Evolutionary conservation across 1,140 invertebrate genomes (phyloP), one percentile per base, ranked within the genome.

Genomic region (Matsumurasca onukii): DNA sequence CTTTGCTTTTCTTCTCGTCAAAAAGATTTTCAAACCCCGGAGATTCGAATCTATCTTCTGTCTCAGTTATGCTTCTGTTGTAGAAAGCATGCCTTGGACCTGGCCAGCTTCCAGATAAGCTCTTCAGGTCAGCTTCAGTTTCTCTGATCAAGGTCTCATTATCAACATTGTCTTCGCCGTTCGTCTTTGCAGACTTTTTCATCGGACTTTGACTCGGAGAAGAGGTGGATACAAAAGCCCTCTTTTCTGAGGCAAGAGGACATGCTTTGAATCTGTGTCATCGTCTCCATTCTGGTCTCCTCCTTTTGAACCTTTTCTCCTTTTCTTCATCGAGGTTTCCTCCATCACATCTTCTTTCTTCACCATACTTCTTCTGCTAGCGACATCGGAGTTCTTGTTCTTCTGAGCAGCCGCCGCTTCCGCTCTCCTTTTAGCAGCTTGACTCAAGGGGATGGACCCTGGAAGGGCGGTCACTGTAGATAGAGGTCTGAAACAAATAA

Each of bases 21-120:
- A 93, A 94, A 0, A 93, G 80, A 77, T 93, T 93, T 74, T 93
- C 92, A 73, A 93, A 93, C 34, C 86, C 86, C 1, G 91, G 90
- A 3, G 73, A 71, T 57, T 84, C 83, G 73, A 83, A 84, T 61
- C 86, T 86, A 69, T 92, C 90, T 66, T 92, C 90, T 65, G 87
- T 87, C 45, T 85, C 84, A 2, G 68, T 31, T 69, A 86, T 86
- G n/a, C 85, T 83, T 39, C 84, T 79, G 27, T 85, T 85, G 70
- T 89, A 89, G 17, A 85, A 77, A 20, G 85, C 85, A 15, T 84
- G 83, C 22, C 86, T 79, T 0, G 88, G 84, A 1, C 87, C 88
- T 0, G 87, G 84, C 90, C 91, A 93, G 75, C 86, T 91, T 2
- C 91, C 91, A 0, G 91, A 93, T 0, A 95, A 79, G 74, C 89